These are phyloP conservation scores for Eucera pruinosa DNA, from an alignment of 2,888 invertebrate species.

Conservation along the genomic window DNA sequence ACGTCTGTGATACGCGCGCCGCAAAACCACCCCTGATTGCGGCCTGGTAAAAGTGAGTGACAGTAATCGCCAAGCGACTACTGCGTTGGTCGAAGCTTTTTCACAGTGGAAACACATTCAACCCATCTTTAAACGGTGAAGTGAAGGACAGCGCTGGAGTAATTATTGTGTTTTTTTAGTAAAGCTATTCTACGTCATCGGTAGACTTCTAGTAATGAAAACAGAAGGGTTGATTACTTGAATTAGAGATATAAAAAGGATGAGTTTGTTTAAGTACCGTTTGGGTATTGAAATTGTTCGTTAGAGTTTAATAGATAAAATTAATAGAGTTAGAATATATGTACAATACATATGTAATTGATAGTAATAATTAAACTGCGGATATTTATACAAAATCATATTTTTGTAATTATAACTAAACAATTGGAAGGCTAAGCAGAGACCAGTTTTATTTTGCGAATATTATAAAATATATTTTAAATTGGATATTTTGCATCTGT, in stretches of 20 bases:
- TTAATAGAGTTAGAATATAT: too few species aligned
- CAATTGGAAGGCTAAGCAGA: too few species aligned
- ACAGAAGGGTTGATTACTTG: not conserved
- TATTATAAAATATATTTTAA: too few species aligned
- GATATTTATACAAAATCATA: too few species aligned
- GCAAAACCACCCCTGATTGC: constrained; percentile 59
- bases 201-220: too few species aligned
- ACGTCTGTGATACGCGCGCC: constrained; percentile 56
- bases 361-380: too few species aligned
- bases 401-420: too few species aligned
- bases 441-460: too few species aligned
- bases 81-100: constrained; percentile 19
- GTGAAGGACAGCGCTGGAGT: not conserved
- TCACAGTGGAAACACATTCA: constrained; percentile 1
- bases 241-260: not conserved
- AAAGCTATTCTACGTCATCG: not conserved
- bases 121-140: not conserved
- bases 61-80: constrained; percentile 46
- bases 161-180: not conserved
- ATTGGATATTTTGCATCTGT: too few species aligned
- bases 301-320: too few species aligned
- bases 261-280: not conserved
- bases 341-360: too few species aligned
- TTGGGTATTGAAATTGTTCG: not conserved
- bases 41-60: constrained; percentile 46